These are phyloP conservation scores for Hydractinia echinata DNA, from an alignment of 30 jellyfish, hydroid and myxozoan species.

Conservation along the genomic window DNA sequence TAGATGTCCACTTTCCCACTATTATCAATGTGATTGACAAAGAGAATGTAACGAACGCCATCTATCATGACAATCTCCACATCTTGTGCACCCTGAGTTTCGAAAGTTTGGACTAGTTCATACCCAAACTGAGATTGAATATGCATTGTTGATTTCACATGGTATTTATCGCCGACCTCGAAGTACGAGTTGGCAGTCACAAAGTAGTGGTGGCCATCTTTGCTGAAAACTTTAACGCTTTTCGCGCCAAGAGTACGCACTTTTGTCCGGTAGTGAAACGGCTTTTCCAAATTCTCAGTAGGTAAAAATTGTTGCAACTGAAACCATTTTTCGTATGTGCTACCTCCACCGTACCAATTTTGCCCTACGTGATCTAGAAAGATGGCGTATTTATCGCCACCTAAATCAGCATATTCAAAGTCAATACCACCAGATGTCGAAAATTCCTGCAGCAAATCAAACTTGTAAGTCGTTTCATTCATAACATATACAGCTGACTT, in stretches of 20 bases:
- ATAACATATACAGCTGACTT: conserved; percentile 42
- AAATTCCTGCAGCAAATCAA: conserved; percentile 39
- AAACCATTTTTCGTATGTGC: conserved; percentile 32
- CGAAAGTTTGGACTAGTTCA: conserved; percentile 52
- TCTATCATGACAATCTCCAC: conserved; percentile 60
- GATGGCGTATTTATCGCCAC: conserved; percentile 47
- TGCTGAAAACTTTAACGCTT: conserved; percentile 49
- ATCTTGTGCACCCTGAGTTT: conserved; percentile 84
- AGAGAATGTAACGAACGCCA: conserved; percentile 52
- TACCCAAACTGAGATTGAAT: conserved; percentile 45
- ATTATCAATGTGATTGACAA: conserved; percentile 61
- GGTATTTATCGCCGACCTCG: conserved; percentile 28
- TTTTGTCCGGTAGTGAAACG: conserved; percentile 42
- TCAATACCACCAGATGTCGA: conserved; percentile 67
- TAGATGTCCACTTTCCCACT: conserved; percentile 58
- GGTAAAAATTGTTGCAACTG: conserved; percentile 44
- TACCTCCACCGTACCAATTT: conserved; percentile 26
- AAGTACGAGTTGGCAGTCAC: conserved; percentile 65
- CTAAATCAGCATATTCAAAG: conserved; percentile 56
- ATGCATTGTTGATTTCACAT: conserved; percentile 52
- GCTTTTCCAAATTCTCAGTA: background rate
- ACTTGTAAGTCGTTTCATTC: conserved; percentile 18
- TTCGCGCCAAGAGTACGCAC: conserved; percentile 68
- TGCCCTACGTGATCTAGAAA: conserved; percentile 55
- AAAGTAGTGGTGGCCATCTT: conserved; percentile 39